Percentiles rank a stretch among this genome's conserved stretches.
Conservation (phyloP, 2,888 invertebrate genomes). For the Ectemnius cavifrons region DNA sequence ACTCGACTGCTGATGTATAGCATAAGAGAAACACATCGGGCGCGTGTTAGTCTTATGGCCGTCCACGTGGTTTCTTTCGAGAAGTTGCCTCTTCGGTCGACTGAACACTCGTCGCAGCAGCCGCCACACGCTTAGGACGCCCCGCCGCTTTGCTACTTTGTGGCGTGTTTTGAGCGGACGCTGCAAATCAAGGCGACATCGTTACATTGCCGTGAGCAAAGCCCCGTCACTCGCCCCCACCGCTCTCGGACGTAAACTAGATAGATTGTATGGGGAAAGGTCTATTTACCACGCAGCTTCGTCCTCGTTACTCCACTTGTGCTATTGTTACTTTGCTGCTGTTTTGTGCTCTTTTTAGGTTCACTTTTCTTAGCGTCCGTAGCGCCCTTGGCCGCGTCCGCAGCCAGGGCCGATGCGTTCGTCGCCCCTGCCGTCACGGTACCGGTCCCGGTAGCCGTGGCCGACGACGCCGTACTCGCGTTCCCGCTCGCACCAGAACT, state of each 20-base stretch:
- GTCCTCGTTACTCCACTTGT: constrained; percentile 65
- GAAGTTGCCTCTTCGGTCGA: constrained; percentile 68
- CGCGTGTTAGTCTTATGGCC: constrained; percentile 69
- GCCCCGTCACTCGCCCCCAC: not conserved
- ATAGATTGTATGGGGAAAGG: no score
- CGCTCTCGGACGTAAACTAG: no score
- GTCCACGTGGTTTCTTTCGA: constrained; percentile 74
- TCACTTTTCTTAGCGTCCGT: constrained; percentile 66
- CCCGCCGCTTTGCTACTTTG: constrained; percentile 67
- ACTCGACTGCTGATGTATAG: constrained; percentile 64
- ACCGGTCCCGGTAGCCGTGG: constrained; percentile 18
- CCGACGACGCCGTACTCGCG: constrained; percentile 3
- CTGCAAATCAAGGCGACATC: constrained; percentile 48
- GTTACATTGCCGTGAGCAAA: no score
- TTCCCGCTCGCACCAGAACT: constrained; percentile 18
- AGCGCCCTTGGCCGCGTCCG: constrained; percentile 61
- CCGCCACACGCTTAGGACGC: constrained; percentile 71
- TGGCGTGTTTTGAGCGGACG: constrained; percentile 60
- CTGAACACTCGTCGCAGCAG: constrained; percentile 57
- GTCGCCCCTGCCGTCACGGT: not conserved
- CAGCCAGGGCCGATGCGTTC: constrained; percentile 14
- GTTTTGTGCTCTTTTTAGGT: constrained; percentile 59
- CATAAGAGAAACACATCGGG: constrained; percentile 51
- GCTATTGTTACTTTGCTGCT: constrained; percentile 63
- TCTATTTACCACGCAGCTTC: constrained; percentile 66